A percentile compares a stretch with the other conserved stretches of the same genome.
Conservation (phyloP, 2,888 invertebrate genomes). For the Nymphalis c-album region DNA sequence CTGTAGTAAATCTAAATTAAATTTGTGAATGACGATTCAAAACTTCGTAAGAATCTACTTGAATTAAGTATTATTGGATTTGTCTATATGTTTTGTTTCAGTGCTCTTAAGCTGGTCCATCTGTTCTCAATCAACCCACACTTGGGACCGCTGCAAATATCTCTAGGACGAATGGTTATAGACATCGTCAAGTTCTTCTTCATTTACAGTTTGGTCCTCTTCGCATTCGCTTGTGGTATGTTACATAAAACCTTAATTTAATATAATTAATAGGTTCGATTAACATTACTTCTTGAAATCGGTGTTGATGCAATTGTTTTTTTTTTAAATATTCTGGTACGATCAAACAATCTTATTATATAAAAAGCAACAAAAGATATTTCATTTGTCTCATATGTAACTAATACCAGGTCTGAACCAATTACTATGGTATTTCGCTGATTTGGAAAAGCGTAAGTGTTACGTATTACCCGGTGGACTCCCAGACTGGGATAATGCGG, state of each 20-base stretch:
- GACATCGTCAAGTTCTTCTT: slow-evolving; percentile 97
- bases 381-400: too few species aligned
- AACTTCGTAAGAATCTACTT: too few species aligned
- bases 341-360: too few species aligned
- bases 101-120: slow-evolving; percentile 94
- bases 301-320: too few species aligned
- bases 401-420: slow-evolving; percentile 86
- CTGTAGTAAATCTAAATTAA: too few species aligned
- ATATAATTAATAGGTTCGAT: background rate
- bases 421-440: slow-evolving; percentile 95
- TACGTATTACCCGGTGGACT: slow-evolving; percentile 86
- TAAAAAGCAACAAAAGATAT: too few species aligned
- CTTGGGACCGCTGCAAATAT: slow-evolving; percentile 95
- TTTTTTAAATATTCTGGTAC: too few species aligned
- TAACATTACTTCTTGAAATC: too few species aligned
- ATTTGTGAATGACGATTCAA: too few species aligned
- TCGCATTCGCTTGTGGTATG: slow-evolving; percentile 95
- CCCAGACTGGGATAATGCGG: slow-evolving; percentile 88
- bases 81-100: slow-evolving; percentile 51
- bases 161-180: slow-evolving; percentile 92
- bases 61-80: slow-evolving; percentile 47
- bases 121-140: slow-evolving; percentile 96
- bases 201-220: slow-evolving; percentile 92
- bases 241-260: slow-evolving; percentile 20
- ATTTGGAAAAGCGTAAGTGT: slow-evolving; percentile 90